Evolutionary conservation across 1,140 invertebrate genomes (phyloP), one percentile per base, ranked within the genome.

Genomic region (Cyclargus thomasi): DNA sequence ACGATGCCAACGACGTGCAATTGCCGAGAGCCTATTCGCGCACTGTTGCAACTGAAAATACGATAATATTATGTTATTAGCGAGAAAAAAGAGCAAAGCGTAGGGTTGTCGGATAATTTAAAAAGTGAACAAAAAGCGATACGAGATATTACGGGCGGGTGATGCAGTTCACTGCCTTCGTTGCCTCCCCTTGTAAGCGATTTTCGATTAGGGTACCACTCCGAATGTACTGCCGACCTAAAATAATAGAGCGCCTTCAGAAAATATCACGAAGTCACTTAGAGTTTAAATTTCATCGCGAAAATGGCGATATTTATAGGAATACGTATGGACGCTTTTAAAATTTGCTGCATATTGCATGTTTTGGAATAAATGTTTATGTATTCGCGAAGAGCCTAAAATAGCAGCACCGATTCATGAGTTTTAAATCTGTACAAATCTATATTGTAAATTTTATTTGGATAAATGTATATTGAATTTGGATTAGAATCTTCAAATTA

Each of bases 91-190:
- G 62, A 75, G 72, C 65, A 74, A 74, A 77, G 69, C 67, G 66
- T 68, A 65, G 23, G 64, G 23, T 29, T 65, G 64, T 47, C 64
- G 36, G 53, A 67, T 72, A 74, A 77, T 76, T 73, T 76, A 77
- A 84, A n/a, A 81, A 84, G 80, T 77, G 74, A 69, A 78, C 67
- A 81, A 81, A 87, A 84, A 83, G 79, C 66, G 68, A 57, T 35
- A 82, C 67, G 68, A 59, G 17, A 82, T 78, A 77, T 70, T 70
- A 75, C 82, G 76, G 74, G 79, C 64, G 4, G 64, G 39, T 57
- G 47, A 23, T 66, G 67, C 23, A 63, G 70, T 68, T 71, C 70
- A 71, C 53, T 71, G 66, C 22, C 11, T 55, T 59, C 23, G 64
- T 29, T 62, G 53, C 35, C 57, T 47, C 39, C 39, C 39, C 39